phyloP scores from a whole-genome alignment of 2,113 vertebrate genomes.

The Bucco capensis region DNA sequence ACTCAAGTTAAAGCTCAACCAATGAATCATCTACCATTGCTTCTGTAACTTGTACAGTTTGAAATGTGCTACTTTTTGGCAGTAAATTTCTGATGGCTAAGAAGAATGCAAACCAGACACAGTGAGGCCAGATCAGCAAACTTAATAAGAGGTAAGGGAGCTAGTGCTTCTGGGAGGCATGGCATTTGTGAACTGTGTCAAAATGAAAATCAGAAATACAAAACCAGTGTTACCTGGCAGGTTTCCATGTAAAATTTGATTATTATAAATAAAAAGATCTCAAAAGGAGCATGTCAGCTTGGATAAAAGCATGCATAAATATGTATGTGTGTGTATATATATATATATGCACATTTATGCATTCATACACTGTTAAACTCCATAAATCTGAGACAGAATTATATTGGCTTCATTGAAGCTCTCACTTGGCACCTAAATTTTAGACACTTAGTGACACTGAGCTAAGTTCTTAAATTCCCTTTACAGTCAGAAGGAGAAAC shows the following conservation, averaged over 20 bases:
- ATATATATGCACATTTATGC: neutral
- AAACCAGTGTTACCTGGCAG: conserved; percentile 25
- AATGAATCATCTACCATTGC: conserved; percentile 51
- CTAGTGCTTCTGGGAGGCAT: conserved; percentile 19
- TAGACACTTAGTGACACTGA: neutral
- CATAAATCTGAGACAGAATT: conserved; percentile 19
- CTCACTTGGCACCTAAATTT: neutral
- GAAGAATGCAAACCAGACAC: conserved; percentile 41
- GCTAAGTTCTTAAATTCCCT: conserved; percentile 12
- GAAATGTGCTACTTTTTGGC: conserved; percentile 51
- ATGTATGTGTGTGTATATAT: neutral
- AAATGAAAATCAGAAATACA: conserved; percentile 42
- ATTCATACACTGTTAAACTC: neutral
- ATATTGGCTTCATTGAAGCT: neutral
- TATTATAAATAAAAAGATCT: conserved; percentile 37
- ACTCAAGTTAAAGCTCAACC: conserved; percentile 39
- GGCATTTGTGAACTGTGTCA: conserved; percentile 17
- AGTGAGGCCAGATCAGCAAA: neutral
- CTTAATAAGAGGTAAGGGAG: conserved; percentile 30
- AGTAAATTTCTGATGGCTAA: conserved; percentile 37
- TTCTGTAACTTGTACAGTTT: conserved; percentile 36
- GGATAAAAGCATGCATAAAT: neutral
- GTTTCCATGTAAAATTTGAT: conserved; percentile 13
- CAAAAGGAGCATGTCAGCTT: conserved; percentile 1
- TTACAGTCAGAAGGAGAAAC: conserved; percentile 33